phyloP scores from a whole-genome alignment of 2,888 invertebrate genomes.

The Pollenia angustigena region DNA sequence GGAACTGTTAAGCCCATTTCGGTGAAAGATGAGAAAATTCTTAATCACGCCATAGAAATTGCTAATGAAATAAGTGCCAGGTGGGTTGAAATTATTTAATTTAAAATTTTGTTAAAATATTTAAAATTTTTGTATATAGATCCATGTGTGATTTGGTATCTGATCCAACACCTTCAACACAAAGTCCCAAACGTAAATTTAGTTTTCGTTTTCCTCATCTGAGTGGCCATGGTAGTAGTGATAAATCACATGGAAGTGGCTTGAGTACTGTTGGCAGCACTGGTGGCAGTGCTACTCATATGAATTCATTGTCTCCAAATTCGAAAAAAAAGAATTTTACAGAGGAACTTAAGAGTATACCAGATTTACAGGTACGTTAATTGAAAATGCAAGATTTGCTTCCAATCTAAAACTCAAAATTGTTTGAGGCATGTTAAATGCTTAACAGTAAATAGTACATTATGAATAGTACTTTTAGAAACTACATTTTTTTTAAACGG shows the following conservation, averaged over 20 bases:
- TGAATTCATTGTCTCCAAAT: conserved; percentile 83
- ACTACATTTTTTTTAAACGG: too few relatives aligned
- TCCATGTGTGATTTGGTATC: conserved; percentile 87
- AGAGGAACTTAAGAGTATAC: conserved; percentile 93
- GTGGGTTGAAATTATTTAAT: conserved; percentile 81
- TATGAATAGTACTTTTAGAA: too few relatives aligned
- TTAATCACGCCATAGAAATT: conserved; percentile 96
- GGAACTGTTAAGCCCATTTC: conserved; percentile 94
- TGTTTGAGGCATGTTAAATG: not conserved
- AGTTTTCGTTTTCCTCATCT: conserved; percentile 89
- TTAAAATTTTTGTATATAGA: conserved; percentile 78
- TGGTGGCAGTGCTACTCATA: conserved; percentile 74
- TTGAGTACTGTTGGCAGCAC: conserved; percentile 62
- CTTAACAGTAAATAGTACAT: too few relatives aligned
- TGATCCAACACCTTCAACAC: conserved; percentile 86
- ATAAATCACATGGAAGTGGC: conserved; percentile 76
- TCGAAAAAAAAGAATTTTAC: conserved; percentile 91
- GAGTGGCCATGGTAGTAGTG: conserved; percentile 78
- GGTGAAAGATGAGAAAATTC: conserved; percentile 94
- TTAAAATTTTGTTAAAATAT: not conserved
- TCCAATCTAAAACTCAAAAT: not conserved
- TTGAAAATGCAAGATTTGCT: not conserved
- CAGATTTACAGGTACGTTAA: conserved; percentile 92
- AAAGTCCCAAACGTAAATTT: conserved; percentile 90
- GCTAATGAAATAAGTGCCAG: conserved; percentile 95